Evolutionary conservation across 1,140 invertebrate genomes (phyloP).

Genomic region (Phymorhynchus buccinoides): DNA sequence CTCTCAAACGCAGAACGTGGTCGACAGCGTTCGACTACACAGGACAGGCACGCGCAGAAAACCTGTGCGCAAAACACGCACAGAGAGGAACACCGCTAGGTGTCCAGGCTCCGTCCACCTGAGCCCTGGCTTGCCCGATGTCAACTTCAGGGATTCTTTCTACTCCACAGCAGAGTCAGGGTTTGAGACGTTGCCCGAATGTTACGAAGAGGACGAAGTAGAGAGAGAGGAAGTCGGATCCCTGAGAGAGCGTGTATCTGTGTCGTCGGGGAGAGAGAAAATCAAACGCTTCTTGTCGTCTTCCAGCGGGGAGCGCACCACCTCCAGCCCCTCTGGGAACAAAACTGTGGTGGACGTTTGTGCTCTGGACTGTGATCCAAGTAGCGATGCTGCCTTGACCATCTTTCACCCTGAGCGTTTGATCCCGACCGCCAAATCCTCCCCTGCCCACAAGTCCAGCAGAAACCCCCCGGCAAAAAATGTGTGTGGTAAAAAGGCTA

Average conservation of each 20-base stretch:
- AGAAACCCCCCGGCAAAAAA: constrained; percentile 13
- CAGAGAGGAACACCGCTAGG: constrained; percentile 43
- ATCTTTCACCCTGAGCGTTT: not conserved
- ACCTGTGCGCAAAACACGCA: constrained; percentile 24
- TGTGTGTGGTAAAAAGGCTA: not conserved
- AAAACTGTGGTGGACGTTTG: not conserved
- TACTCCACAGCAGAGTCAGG: constrained; percentile 54
- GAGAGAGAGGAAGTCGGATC: constrained; percentile 39
- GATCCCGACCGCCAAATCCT: constrained; percentile 25
- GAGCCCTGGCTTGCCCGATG: constrained; percentile 38
- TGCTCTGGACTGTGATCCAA: not conserved
- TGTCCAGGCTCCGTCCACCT: constrained; percentile 37
- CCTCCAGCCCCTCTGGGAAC: constrained; percentile 16
- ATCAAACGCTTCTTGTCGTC: constrained; percentile 29
- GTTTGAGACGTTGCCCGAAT: constrained; percentile 48
- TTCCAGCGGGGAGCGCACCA: not conserved
- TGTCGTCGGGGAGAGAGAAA: constrained; percentile 54
- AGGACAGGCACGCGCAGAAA: constrained; percentile 4
- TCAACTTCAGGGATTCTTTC: constrained; percentile 47
- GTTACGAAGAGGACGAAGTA: constrained; percentile 34
- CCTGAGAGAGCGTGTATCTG: constrained; percentile 53
- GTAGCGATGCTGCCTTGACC: not conserved
- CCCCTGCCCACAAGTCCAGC: constrained; percentile 4
- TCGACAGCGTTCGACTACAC: constrained; percentile 14
- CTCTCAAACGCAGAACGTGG: not conserved